Evolutionary conservation across 2,113 vertebrate species (phyloP), one percentile per base, ranked within the genome.

Genomic region (Spea multiplicata): DNA sequence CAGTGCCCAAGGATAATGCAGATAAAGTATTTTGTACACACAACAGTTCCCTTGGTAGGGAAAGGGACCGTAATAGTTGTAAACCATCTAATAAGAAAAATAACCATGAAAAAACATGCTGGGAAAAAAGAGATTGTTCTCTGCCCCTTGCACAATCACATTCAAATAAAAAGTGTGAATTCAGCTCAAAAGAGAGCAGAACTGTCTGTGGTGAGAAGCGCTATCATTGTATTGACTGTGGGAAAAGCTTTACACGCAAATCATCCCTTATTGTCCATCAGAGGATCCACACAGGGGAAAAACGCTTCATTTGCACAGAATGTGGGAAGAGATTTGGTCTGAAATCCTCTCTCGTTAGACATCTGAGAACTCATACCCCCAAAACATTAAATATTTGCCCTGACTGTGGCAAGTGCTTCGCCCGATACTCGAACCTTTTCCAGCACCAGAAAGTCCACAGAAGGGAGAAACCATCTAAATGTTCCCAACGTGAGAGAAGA

Each of bases 271-370:
- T 85, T 48, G 78, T 85, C 1, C 89, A 89, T 57, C 62, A 86
- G 80, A 85, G 85, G 71, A 87, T 82, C 68, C 89, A 89, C 67
- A 88, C 86, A 6, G 85, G 85, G 0, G 86, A 90, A 79, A 88
- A 87, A 59, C 84, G 84, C 3, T 87, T 87, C 4, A 81, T 81
- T 5, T 90, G 88, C 67, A 83, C 85, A 49, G 84, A 87, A 1
- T 94, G 93, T 13, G 92, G 91, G 12, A 90, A 91, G 80, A 90
- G 88, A 17, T 94, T 95, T 77, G 80, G 84, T 49, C 84, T 83
- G 2, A 86, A 80, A 14, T 85, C 86, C 5, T 83, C 84, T 6
- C 84, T 90, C 0, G 85, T 84, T 13, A 85, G 84, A 6, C 88
- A 89, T 72, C 85, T 84, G 76, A 85, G 91, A 79, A 80, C 89